Conservation (phyloP, 2,113 vertebrate species). For the Melanotaenia duboulayi region DNA sequence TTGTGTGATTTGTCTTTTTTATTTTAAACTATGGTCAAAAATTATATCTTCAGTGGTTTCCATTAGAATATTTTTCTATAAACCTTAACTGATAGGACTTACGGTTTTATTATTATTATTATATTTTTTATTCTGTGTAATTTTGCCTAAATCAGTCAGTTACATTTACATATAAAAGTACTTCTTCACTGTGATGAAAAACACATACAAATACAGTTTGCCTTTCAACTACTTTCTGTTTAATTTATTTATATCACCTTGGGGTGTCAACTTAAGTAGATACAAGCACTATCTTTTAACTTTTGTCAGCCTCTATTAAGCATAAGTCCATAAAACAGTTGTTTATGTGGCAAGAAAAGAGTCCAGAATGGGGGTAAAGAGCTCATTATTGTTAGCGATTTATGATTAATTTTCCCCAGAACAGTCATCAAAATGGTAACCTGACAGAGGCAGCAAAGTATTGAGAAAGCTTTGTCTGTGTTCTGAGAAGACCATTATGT, state of each 20-base stretch:
- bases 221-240: not conserved
- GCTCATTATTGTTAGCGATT: slow-evolving; percentile 45
- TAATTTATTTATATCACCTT: not conserved
- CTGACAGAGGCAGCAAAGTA: slow-evolving; percentile 29
- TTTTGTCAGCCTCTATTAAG: too few relatives aligned
- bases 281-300: not conserved
- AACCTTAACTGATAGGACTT: too few relatives aligned
- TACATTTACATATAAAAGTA: not conserved
- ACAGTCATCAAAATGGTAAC: slow-evolving; percentile 34
- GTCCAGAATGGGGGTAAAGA: slow-evolving; percentile 1
- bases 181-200: not conserved
- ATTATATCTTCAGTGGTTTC: too few relatives aligned
- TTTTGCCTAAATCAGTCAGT: not conserved
- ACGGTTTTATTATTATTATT: too few relatives aligned
- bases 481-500: slow-evolving; percentile 46
- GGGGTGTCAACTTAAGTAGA: not conserved
- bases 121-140: too few relatives aligned
- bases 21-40: not conserved
- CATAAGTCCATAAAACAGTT: too few relatives aligned
- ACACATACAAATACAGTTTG: not conserved
- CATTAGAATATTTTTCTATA: too few relatives aligned
- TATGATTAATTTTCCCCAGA: slow-evolving; percentile 31
- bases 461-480: slow-evolving; percentile 26
- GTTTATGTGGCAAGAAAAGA: not conserved
- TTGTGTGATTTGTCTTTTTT: not conserved